Conservation (phyloP, 2,113 vertebrate genomes). For the Ictalurus punctatus region DNA sequence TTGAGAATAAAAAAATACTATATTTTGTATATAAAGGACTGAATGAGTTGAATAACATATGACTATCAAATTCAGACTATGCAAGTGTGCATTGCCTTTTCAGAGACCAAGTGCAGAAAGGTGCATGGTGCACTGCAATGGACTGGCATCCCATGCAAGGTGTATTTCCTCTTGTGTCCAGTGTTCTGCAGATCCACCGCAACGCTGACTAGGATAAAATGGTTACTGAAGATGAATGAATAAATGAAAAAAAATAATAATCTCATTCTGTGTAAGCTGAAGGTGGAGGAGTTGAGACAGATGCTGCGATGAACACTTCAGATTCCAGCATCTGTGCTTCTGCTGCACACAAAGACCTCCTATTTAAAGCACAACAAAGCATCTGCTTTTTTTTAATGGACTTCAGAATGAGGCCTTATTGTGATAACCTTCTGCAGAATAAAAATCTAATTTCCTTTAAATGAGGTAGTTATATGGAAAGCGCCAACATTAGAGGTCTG, state of each 20-base stretch:
- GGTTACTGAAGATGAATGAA: background rate
- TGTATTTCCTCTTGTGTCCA: background rate
- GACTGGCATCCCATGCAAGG: slow-evolving; percentile 11
- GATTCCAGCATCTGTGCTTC: slow-evolving; percentile 72
- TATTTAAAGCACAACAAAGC: slow-evolving; percentile 66
- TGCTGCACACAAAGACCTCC: slow-evolving; percentile 65
- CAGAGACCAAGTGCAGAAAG: slow-evolving; percentile 48
- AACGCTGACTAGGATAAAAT: background rate
- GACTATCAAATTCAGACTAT: slow-evolving; percentile 75
- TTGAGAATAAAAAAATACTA: slow-evolving; percentile 54
- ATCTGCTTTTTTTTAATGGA: slow-evolving; percentile 76
- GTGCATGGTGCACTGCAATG: background rate
- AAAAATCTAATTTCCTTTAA: slow-evolving; percentile 87
- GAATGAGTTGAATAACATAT: slow-evolving; percentile 21
- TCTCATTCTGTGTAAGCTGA: slow-evolving; percentile 13
- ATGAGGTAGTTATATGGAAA: slow-evolving; percentile 81
- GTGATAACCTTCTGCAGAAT: slow-evolving; percentile 83
- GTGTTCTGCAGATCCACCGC: too few species aligned
- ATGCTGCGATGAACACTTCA: slow-evolving; percentile 72
- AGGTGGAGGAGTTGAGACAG: slow-evolving; percentile 68
- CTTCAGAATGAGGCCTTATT: slow-evolving; percentile 77
- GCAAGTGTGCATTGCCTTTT: slow-evolving; percentile 72
- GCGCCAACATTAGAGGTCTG: slow-evolving; percentile 81
- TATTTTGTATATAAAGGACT: background rate
- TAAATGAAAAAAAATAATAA: background rate